Evolutionary conservation across 2,888 invertebrate genomes (phyloP).

Genomic region (Macropis europaea): DNA sequence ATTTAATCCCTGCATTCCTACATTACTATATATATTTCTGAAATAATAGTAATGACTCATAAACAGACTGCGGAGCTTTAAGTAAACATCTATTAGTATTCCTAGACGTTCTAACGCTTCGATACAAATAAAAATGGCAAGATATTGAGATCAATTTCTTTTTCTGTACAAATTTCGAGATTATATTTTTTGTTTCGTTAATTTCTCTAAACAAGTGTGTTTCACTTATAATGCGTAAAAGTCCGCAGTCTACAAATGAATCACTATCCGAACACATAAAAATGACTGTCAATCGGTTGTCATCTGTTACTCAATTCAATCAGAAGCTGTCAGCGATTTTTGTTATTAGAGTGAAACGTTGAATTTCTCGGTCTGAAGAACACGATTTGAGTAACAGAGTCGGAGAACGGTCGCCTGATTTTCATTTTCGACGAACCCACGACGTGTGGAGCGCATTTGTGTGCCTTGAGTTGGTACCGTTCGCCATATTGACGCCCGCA

Average conservation of each 20-base stretch:
- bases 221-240: too few relatives aligned
- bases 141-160: too few relatives aligned
- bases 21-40: too few relatives aligned
- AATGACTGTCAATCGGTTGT: not conserved
- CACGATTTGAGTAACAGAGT: slow-evolving; percentile 39
- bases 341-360: not conserved
- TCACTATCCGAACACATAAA: not conserved
- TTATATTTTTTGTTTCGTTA: not conserved
- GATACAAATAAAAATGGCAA: too few relatives aligned
- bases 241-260: too few relatives aligned
- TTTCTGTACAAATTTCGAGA: too few relatives aligned
- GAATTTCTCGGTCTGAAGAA: slow-evolving; percentile 26
- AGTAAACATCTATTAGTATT: not conserved
- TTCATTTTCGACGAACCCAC: slow-evolving; percentile 6
- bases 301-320: not conserved
- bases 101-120: too few relatives aligned
- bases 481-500: slow-evolving; percentile 57
- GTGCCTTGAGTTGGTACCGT: slow-evolving; percentile 51
- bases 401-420: not conserved
- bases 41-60: too few relatives aligned
- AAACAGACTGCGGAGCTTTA: too few relatives aligned
- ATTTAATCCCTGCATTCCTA: too few relatives aligned
- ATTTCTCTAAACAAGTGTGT: too few relatives aligned
- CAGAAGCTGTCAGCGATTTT: not conserved
- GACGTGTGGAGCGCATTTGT: slow-evolving; percentile 27